These are phyloP conservation scores for Amphipyra tragopoginis DNA, from an alignment of 2,888 invertebrate genomes.

Conservation along the genomic window DNA sequence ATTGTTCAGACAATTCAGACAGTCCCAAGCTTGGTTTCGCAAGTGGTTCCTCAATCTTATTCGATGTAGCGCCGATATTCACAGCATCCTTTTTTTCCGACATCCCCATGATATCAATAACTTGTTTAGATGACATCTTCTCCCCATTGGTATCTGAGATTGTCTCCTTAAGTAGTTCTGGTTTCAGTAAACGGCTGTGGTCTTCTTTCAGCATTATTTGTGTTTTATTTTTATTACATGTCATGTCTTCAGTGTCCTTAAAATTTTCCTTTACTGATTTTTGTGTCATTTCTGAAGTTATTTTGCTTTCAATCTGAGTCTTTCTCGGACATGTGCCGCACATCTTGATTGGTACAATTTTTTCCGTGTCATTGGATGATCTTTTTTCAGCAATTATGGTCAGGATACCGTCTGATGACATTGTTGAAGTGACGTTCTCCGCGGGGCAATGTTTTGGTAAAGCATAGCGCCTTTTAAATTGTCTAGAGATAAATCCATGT, in stretches of 20 bases:
- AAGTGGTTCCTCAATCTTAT: constrained; percentile 43
- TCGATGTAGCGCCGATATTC: constrained; percentile 22
- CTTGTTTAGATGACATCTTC: constrained; percentile 46
- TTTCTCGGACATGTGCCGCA: constrained; percentile 52
- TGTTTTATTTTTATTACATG: constrained; percentile 48
- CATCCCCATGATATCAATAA: constrained; percentile 39
- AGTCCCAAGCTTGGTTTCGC: constrained; percentile 49
- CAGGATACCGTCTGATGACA: constrained; percentile 73
- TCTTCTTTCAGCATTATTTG: constrained; percentile 65
- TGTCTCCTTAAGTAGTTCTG: constrained; percentile 61
- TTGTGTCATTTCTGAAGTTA: constrained; percentile 32
- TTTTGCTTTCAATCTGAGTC: constrained; percentile 34
- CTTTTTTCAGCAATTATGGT: constrained; percentile 63
- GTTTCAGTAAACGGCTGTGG: constrained; percentile 65
- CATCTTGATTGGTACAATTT: constrained; percentile 68
- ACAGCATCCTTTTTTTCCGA: constrained; percentile 25
- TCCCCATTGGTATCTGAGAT: constrained; percentile 46
- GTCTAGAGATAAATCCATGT: constrained; percentile 83
- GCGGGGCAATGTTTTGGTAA: constrained; percentile 73
- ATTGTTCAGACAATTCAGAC: constrained; percentile 53
- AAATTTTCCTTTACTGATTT: constrained; percentile 47
- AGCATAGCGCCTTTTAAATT: constrained; percentile 83
- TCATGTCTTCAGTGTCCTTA: constrained; percentile 38
- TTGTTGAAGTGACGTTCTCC: constrained; percentile 67
- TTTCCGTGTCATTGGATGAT: constrained; percentile 57